phyloP scores from a whole-genome alignment of 2,888 invertebrate genomes.

The Steromphala cineraria region DNA sequence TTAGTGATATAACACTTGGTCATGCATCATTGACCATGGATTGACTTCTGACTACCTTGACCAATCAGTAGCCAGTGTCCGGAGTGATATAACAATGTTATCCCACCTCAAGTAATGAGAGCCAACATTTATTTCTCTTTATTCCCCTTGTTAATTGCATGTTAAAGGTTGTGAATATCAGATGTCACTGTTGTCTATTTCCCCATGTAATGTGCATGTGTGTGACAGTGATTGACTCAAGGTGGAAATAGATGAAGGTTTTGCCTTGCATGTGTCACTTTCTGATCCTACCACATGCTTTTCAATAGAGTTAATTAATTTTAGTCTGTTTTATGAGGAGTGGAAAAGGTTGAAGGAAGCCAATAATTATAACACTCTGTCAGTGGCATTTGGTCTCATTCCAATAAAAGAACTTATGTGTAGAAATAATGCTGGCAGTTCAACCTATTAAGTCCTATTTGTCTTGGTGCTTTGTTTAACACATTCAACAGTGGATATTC shows the following conservation, averaged over 20 bases:
- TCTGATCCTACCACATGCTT: not conserved
- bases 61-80: conserved; percentile 7
- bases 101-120: conserved; percentile 17
- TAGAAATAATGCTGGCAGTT: too few relatives aligned
- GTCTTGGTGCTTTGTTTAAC: too few relatives aligned
- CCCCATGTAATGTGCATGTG: not conserved
- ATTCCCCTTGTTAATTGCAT: conserved; percentile 13
- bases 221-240: conserved; percentile 8
- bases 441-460: too few relatives aligned
- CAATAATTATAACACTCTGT: too few relatives aligned
- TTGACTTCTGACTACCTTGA: conserved; percentile 3
- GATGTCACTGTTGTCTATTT: conserved; percentile 19
- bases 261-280: not conserved
- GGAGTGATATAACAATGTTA: conserved; percentile 4
- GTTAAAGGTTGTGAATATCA: not conserved
- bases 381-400: too few relatives aligned
- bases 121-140: conserved; percentile 12
- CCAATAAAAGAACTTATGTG: too few relatives aligned
- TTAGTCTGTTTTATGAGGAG: not conserved
- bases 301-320: not conserved
- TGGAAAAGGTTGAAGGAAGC: too few relatives aligned
- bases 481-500: too few relatives aligned
- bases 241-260: conserved; percentile 10
- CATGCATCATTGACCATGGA: not conserved
- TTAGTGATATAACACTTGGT: not conserved